Percentiles rank a stretch among this genome's conserved stretches.
Conservation (phyloP, 2,888 invertebrate species). For the Ochropleura plecta region DNA sequence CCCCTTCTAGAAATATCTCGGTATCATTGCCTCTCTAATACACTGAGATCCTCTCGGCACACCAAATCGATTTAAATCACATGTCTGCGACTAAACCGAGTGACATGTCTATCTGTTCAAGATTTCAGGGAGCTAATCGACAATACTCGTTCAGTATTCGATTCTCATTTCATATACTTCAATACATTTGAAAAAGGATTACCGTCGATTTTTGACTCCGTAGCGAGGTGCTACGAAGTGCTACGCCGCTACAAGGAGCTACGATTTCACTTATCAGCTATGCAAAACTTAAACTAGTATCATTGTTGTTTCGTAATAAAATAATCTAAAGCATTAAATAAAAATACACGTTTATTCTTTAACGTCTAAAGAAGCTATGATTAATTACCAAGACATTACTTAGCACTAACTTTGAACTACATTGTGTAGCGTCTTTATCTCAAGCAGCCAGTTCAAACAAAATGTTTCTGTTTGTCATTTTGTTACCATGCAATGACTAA, state of each 20-base stretch:
- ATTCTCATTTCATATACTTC: neutral
- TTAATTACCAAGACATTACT: conserved; percentile 47
- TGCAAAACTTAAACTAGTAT: neutral
- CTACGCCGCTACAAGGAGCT: conserved; percentile 31
- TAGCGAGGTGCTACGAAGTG: neutral
- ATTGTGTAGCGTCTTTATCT: conserved; percentile 30
- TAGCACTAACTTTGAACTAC: conserved; percentile 24
- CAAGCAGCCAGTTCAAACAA: neutral
- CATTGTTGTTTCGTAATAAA: neutral
- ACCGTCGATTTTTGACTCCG: neutral
- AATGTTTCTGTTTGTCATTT: conserved; percentile 13
- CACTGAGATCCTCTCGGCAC: conserved; percentile 7
- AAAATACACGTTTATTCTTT: conserved; percentile 11
- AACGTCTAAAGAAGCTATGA: conserved; percentile 24
- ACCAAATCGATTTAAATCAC: conserved; percentile 53
- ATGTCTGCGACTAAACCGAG: conserved; percentile 28
- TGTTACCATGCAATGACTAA: conserved; percentile 1
- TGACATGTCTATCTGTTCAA: conserved; percentile 30
- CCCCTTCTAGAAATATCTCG: neutral
- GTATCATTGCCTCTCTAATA: conserved; percentile 33
- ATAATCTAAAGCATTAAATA: neutral
- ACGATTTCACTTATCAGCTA: neutral
- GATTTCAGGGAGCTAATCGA: conserved; percentile 34
- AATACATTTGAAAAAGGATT: conserved; percentile 4
- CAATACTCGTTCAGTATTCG: conserved; percentile 7